A percentile compares a stretch with the other conserved stretches of the same genome.
Conservation (phyloP, 2,888 invertebrate genomes). For the Drosophila subquinaria region DNA sequence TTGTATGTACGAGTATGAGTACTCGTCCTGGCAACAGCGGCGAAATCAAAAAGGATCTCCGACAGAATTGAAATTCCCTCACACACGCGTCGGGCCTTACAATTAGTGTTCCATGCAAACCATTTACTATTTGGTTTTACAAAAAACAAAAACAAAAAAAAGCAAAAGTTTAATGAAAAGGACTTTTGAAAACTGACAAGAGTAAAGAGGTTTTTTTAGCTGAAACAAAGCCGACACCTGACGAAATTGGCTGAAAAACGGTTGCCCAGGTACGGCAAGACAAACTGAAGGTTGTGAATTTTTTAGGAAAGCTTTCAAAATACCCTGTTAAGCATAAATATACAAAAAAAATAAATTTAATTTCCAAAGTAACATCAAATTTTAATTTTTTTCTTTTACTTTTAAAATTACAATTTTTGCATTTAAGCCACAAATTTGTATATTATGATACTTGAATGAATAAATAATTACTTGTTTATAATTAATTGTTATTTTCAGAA, state of each 20-base stretch:
- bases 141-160: neutral
- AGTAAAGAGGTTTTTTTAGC: conserved; percentile 2
- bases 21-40: conserved; percentile 3
- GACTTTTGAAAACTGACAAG: conserved; percentile 15
- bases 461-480: no score
- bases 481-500: no score
- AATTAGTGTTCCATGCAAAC: conserved; percentile 35
- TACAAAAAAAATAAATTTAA: neutral
- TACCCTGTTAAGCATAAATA: conserved; percentile 10
- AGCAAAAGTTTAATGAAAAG: neutral
- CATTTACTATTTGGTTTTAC: conserved; percentile 8
- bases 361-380: neutral
- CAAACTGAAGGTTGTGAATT: neutral
- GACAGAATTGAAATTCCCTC: conserved; percentile 24
- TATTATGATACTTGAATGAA: no score
- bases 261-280: neutral
- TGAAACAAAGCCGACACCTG: conserved; percentile 30
- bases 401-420: neutral
- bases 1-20: neutral
- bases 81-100: conserved; percentile 20
- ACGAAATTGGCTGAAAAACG: conserved; percentile 6
- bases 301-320: neutral
- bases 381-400: neutral
- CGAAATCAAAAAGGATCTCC: conserved; percentile 49
- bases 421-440: no score